Percentiles rank a stretch among this genome's conserved stretches.
Conservation (phyloP, 35 echinoderm and acorn worm species). For the Strongylocentrotus purpuratus region DNA sequence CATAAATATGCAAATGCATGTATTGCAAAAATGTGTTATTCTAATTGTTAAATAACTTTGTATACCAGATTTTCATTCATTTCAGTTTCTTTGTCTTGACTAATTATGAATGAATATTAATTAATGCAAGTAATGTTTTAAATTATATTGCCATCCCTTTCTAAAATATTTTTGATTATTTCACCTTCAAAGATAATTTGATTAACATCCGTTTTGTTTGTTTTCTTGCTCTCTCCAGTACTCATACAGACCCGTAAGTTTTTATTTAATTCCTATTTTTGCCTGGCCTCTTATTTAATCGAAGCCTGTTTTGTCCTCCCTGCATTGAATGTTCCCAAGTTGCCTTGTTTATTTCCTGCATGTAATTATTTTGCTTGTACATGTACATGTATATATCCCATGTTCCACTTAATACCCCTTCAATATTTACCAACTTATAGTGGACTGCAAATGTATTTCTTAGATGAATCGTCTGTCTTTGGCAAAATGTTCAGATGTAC, state of each 20-base stretch:
- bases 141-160: not conserved
- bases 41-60: no score
- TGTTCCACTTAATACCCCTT: not conserved
- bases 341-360: not conserved
- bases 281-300: not conserved
- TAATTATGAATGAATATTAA: no score
- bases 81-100: no score
- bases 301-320: not conserved
- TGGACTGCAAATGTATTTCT: no score
- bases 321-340: not conserved
- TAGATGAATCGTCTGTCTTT: no score
- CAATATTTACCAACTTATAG: no score
- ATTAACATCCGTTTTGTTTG: not conserved
- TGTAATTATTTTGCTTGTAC: not conserved
- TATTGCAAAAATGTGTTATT: no score
- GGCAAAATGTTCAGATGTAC: no score
- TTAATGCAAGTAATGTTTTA: not conserved
- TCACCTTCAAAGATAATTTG: not conserved
- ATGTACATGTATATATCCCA: not conserved
- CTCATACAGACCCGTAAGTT: conserved; percentile 38
- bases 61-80: no score
- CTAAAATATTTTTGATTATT: not conserved
- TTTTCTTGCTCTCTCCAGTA: not conserved
- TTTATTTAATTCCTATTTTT: not conserved
- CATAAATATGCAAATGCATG: no score